Evolutionary conservation across 2,888 invertebrate genomes (phyloP).

Genomic region (Myathropa florea): DNA sequence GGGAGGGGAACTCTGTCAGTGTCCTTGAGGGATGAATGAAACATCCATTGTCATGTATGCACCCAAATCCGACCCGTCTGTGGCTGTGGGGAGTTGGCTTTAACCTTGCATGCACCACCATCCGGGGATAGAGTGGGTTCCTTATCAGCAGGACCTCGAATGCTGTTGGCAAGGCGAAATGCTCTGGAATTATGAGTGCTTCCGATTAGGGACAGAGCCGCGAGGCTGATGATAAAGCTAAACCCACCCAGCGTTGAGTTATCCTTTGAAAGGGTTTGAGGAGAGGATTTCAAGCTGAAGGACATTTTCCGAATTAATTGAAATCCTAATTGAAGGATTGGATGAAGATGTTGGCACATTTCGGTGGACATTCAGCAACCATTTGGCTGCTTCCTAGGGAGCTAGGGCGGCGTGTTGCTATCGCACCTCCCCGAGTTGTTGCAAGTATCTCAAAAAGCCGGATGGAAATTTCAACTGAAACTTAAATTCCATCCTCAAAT

Average conservation of each 20-base stretch:
- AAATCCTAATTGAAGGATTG: neutral
- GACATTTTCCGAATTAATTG: neutral
- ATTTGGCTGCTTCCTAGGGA: too few relatives aligned
- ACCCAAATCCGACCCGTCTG: neutral
- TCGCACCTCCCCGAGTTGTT: too few relatives aligned
- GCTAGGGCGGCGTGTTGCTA: too few relatives aligned
- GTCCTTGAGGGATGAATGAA: constrained; percentile 43
- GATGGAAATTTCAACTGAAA: neutral
- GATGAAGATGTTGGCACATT: too few relatives aligned
- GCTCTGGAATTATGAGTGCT: neutral
- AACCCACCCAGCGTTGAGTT: neutral
- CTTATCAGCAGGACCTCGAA: constrained; percentile 14
- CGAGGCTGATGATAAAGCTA: neutral
- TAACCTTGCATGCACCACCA: constrained; percentile 3
- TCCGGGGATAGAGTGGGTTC: constrained; percentile 7
- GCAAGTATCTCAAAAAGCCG: too few relatives aligned
- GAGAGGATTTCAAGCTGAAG: neutral
- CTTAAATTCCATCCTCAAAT: neutral
- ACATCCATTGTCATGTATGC: constrained; percentile 33
- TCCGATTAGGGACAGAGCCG: neutral
- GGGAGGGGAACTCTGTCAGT: constrained; percentile 12
- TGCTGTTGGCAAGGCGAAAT: neutral
- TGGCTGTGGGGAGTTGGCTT: neutral
- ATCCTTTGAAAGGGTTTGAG: neutral
- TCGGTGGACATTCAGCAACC: too few relatives aligned